Percentiles rank a stretch among this genome's conserved stretches.
Evolutionary conservation across 2,113 vertebrate species (phyloP).

Genomic region (Prunella fulvescens): DNA sequence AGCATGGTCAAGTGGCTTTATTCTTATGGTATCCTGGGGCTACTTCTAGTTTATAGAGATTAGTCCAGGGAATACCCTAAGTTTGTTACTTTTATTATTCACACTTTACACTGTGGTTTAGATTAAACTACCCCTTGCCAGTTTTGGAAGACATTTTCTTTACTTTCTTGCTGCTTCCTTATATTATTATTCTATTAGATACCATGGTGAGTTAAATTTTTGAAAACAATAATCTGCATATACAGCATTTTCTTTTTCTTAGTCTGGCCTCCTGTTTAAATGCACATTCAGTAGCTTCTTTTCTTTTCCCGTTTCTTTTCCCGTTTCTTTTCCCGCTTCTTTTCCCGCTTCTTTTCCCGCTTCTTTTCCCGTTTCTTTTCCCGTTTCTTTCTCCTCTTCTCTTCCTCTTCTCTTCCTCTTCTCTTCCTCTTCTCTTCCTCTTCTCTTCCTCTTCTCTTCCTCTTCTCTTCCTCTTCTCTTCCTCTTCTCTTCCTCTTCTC

Average conservation of each 20-base stretch:
- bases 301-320: too few relatives aligned
- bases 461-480: too few relatives aligned
- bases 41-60: constrained; percentile 52
- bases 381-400: too few relatives aligned
- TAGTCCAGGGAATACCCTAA: constrained; percentile 13
- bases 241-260: not conserved
- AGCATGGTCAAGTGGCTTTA: constrained; percentile 19
- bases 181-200: not conserved
- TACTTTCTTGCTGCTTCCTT: not conserved
- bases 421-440: too few relatives aligned
- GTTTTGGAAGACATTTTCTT: constrained; percentile 33
- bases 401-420: too few relatives aligned
- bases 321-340: too few relatives aligned
- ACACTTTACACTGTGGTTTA: constrained; percentile 44
- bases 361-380: too few relatives aligned
- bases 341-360: too few relatives aligned
- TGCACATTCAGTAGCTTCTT: not conserved
- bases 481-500: too few relatives aligned
- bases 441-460: too few relatives aligned
- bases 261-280: not conserved
- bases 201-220: not conserved
- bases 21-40: constrained; percentile 49
- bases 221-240: not conserved
- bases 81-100: constrained; percentile 61
- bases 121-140: constrained; percentile 32